Conservation (phyloP, 2,888 invertebrate species). For the Dynastes grantii region DNA sequence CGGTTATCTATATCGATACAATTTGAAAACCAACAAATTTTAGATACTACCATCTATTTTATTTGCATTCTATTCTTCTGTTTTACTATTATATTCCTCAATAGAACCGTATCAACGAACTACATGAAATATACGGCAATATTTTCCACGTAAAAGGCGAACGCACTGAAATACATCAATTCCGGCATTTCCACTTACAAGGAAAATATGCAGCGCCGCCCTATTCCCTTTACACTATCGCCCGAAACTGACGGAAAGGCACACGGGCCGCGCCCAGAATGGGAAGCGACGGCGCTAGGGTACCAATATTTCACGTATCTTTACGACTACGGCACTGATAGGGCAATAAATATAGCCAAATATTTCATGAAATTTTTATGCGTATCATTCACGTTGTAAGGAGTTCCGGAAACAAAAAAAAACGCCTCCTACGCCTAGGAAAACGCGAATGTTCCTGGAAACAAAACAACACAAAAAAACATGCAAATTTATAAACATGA, state of each 20-base stretch:
- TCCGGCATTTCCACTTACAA: slow-evolving; percentile 17
- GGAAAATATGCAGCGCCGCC: slow-evolving; percentile 8
- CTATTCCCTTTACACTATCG: slow-evolving; percentile 11
- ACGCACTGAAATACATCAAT: slow-evolving; percentile 17
- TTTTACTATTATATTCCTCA: background rate
- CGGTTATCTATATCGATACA: too few species aligned
- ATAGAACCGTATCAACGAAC: background rate
- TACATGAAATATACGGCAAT: slow-evolving; percentile 22
- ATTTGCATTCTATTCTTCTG: background rate
- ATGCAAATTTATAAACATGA: slow-evolving; percentile 40
- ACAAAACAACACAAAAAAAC: background rate
- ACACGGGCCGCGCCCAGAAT: background rate
- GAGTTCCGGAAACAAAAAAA: slow-evolving; percentile 19
- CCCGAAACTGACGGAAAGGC: background rate
- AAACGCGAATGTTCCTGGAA: slow-evolving; percentile 8
- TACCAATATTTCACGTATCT: slow-evolving; percentile 24
- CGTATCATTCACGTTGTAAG: slow-evolving; percentile 19
- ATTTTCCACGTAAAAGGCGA: slow-evolving; percentile 8
- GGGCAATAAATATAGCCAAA: slow-evolving; percentile 39
- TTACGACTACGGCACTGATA: slow-evolving; percentile 29
- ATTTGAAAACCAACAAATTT: background rate
- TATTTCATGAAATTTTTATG: slow-evolving; percentile 26
- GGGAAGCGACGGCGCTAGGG: background rate
- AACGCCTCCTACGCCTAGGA: background rate
- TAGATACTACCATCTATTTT: background rate